Evolutionary conservation across 2,113 vertebrate genomes (phyloP), one percentile per base, ranked within the genome.

Genomic region (Rostratula benghalensis): DNA sequence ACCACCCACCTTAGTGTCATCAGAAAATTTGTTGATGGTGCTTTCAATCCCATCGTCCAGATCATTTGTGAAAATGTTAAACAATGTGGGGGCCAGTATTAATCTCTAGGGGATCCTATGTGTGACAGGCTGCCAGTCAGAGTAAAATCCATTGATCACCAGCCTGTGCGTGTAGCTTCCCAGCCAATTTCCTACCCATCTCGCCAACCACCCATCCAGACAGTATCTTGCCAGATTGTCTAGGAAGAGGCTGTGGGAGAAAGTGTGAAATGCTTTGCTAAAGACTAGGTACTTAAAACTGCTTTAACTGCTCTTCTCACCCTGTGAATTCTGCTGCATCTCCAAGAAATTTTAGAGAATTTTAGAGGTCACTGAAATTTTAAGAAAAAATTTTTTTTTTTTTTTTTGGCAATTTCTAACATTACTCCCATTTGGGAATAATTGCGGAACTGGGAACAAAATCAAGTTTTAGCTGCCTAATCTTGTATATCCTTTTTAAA

Each of bases 101-200:
- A 13, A 86, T 33, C 10, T 25, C 39, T 43, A n/a, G 15, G 24
- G 9, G 23, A 46, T 16, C 23, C 13, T 4, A 0, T 1, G 0
- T 39, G 20, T 69, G 63, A 43, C 45, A 56, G 57, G 23, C 30
- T 60, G 50, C 28, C 54, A 86, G 17, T 7, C 90, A 37, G n/a
- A 89, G 33, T 31, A 10, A 51, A 91, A 73, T 30, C 3, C 11
- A n/a, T 30, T 24, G 25, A 7, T 64, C 0, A 2, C 7, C 37
- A 85, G 3, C 12, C 19, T 51, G 64, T 70, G 50, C 73, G 48
- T 37, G 33, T 65, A 61, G 31, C 27, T 54, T 33, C 13, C 1
- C 2, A 63, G 48, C 8, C 67, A 37, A 14, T 37, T 71, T 86
- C 63, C 35, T 43, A 1, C 33, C 5, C 54, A 37, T 37, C 33